Percentiles rank a stretch among this genome's conserved stretches.
phyloP scores from a whole-genome alignment of 2,797 vertebrate species.

The Lagorchestes hirsutus region DNA sequence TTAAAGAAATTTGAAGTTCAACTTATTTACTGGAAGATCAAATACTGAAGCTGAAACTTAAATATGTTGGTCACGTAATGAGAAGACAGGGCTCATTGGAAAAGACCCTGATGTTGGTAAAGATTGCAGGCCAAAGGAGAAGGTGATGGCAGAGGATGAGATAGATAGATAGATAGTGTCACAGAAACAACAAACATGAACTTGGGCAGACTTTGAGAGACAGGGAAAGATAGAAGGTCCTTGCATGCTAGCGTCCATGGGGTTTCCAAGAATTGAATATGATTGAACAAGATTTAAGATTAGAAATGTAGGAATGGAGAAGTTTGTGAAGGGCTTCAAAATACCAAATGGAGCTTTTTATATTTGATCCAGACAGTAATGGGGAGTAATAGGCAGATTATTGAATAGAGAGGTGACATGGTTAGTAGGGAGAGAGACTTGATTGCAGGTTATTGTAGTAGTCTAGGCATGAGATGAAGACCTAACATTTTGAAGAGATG shows the following conservation, averaged over 20 bases:
- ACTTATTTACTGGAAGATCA: neutral
- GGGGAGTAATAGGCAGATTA: neutral
- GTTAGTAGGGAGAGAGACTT: neutral
- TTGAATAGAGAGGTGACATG: neutral
- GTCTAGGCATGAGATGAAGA: neutral
- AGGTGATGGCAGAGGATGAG: neutral
- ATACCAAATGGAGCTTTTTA: neutral
- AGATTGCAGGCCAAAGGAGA: neutral
- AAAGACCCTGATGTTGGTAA: neutral
- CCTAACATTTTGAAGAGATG: neutral
- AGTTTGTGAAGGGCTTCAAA: neutral
- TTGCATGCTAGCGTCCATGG: neutral
- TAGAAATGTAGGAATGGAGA: neutral
- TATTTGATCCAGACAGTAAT: neutral
- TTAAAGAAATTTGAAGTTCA: neutral
- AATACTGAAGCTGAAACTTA: neutral
- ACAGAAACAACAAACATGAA: neutral
- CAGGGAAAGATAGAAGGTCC: neutral
- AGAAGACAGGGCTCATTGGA: neutral
- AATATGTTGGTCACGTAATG: neutral
- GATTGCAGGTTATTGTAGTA: neutral
- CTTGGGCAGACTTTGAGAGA: neutral
- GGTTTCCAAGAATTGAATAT: neutral
- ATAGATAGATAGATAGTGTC: neutral
- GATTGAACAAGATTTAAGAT: neutral